Conservation (phyloP, 2,888 invertebrate genomes). For the Acronicta alni region DNA sequence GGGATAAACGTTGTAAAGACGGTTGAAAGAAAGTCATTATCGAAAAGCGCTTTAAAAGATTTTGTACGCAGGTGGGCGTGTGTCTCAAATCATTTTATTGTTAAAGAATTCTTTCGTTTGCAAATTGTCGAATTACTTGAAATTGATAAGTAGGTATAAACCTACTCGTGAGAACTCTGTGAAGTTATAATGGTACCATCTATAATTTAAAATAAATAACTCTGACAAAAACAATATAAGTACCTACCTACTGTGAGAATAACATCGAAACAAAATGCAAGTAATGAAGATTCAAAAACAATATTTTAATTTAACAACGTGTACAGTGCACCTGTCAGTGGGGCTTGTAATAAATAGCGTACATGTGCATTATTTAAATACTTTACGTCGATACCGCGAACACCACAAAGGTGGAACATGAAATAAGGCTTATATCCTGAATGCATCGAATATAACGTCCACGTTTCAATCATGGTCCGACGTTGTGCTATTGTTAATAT, state of each 20-base stretch:
- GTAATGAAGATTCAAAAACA: slow-evolving; percentile 43
- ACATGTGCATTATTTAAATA: slow-evolving; percentile 58
- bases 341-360: slow-evolving; percentile 54
- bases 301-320: slow-evolving; percentile 54
- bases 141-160: slow-evolving; percentile 25
- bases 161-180: slow-evolving; percentile 10
- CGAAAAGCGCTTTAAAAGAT: slow-evolving; percentile 63
- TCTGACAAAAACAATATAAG: too few species aligned
- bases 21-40: slow-evolving; percentile 59
- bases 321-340: slow-evolving; percentile 52
- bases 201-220: slow-evolving; percentile 18
- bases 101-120: slow-evolving; percentile 24
- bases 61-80: slow-evolving; percentile 45
- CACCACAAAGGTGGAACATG: slow-evolving; percentile 51
- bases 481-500: slow-evolving; percentile 47
- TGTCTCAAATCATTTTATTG: slow-evolving; percentile 48
- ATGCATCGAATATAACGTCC: slow-evolving; percentile 36
- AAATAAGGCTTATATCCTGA: slow-evolving; percentile 50
- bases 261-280: slow-evolving; percentile 19
- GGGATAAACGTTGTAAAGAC: slow-evolving; percentile 58
- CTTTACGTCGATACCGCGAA: slow-evolving; percentile 40
- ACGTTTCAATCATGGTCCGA: slow-evolving; percentile 54
- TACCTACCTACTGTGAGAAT: slow-evolving; percentile 14
- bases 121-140: slow-evolving; percentile 37
- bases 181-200: slow-evolving; percentile 29